Percentiles rank a stretch among this genome's conserved stretches.
Conservation (phyloP, 2,888 invertebrate genomes). For the Congeria kusceri region DNA sequence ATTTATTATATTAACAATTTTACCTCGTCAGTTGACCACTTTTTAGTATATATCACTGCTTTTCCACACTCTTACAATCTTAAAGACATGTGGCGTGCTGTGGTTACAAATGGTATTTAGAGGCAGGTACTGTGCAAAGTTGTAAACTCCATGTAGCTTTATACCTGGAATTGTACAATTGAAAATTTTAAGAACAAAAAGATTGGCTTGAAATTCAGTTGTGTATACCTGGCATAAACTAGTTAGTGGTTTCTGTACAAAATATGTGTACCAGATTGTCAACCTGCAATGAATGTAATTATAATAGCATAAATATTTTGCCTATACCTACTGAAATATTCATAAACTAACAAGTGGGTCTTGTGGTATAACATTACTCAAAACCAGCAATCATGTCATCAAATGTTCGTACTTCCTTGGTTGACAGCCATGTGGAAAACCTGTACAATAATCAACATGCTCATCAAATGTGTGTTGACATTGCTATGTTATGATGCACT, state of each 20-base stretch:
- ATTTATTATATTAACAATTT: too few species aligned
- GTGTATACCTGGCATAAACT: too few species aligned
- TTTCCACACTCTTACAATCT: neutral
- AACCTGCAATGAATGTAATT: too few species aligned
- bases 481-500: too few species aligned
- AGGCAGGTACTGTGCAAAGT: neutral
- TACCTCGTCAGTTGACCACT: slow-evolving; percentile 7
- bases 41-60: slow-evolving; percentile 5
- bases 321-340: too few species aligned
- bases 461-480: too few species aligned
- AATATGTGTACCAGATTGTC: too few species aligned
- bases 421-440: neutral
- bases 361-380: neutral
- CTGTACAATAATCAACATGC: too few species aligned
- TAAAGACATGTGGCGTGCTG: neutral
- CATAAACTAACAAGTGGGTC: too few species aligned
- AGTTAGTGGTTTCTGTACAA: too few species aligned
- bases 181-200: neutral
- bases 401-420: neutral
- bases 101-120: neutral
- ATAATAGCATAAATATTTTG: too few species aligned
- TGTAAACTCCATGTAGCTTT: neutral
- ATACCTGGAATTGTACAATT: neutral
- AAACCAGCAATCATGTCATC: neutral
- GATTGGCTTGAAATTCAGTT: too few species aligned